Evolutionary conservation across 2,888 invertebrate species (phyloP), one percentile per base, ranked within the genome.

Genomic region (Andrena marginata): DNA sequence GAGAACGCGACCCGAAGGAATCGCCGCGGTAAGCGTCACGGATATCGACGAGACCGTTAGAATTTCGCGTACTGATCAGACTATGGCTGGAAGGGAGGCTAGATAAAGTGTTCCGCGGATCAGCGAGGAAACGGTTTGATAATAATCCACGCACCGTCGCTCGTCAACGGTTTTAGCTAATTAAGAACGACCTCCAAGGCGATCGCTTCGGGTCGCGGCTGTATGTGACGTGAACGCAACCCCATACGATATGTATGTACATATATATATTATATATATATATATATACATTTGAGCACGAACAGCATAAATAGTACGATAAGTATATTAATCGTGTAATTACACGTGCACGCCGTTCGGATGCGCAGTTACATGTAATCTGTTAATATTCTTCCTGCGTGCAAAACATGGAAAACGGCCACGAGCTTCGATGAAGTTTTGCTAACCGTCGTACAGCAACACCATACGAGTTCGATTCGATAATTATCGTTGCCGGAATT

Each of bases 311-410:
- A 87, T 83, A 86, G 85, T 85, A 88, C 77, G 74, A 80, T 88
- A 87, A 87, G 73, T 88, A 89, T 88, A 85, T 87, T 87, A 86
- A 89, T 87, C 86, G 89, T 89, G 88, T 89, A 89, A 88, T 90
- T 90, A 89, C 86, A 90, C 87, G 85, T 87, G 85, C 89, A 87
- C 86, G 85, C 56, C 85, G 85, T 88, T 88, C 87, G 80, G 75
- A 88, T 78, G 81, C 79, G 87, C 88, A 85, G 85, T 77, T 70
- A 82, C 78, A 85, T 64, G 75, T 87, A 87, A 84, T 76, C 80
- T 79, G 87, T 87, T 88, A 80, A 87, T 85, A 88, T 88, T 85
- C 89, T 88, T 87, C 88, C 85, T 84, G 80, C 82, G 79, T 84
- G 72, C 81, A 81, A 42, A 80, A 80, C 74, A 70, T 65, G 26